Evolutionary conservation across 2,888 invertebrate species (phyloP), one percentile per base, ranked within the genome.

Genomic region (Crocallis elinguaria): DNA sequence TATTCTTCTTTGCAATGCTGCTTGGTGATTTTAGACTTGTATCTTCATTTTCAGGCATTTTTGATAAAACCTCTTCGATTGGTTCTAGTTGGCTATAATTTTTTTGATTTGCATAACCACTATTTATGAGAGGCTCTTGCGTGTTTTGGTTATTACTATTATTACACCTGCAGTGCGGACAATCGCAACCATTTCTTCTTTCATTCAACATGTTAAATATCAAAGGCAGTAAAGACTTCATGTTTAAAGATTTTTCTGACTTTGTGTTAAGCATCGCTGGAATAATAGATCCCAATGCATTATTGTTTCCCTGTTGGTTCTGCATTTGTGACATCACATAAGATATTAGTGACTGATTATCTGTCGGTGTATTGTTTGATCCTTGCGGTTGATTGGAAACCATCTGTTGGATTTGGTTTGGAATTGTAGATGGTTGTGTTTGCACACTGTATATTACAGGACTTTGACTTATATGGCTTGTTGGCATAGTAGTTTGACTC

Each of bases 161-260:
- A 13, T 59, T 65, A 8, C 73, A 79, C 12, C 73, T 73, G 32
- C 77, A 82, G 36, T 77, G 66, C 7, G 56, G 67, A 55, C 75
- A 77, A 0, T 68, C 69, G 52, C 82, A 82, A 53, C 50, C 69
- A 77, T 52, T 72, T 12, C 36, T 45, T 36, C 25, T 82, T 21
- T 90, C 89, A 57, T 79, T 82, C 16, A 90, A 41, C 36, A 89
- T 63, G 55, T 82, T 80, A 8, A 88, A 62, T 58, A 90, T 73
- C n/a, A 89, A 64, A 0, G 90, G 88, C 1, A 89, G 67, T 16
- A 90, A 59, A 13, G 77, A 49, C 65, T 86, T 86, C 17, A 86
- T 70, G 59, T 60, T 80, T 0, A 79, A 75, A 1, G 79, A 70
- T 37, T 68, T 82, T 73, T 11, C 81, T 61, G 37, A 63, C 60